Conservation (phyloP, 1,140 invertebrate species). For the Drosophila seguyi region DNA sequence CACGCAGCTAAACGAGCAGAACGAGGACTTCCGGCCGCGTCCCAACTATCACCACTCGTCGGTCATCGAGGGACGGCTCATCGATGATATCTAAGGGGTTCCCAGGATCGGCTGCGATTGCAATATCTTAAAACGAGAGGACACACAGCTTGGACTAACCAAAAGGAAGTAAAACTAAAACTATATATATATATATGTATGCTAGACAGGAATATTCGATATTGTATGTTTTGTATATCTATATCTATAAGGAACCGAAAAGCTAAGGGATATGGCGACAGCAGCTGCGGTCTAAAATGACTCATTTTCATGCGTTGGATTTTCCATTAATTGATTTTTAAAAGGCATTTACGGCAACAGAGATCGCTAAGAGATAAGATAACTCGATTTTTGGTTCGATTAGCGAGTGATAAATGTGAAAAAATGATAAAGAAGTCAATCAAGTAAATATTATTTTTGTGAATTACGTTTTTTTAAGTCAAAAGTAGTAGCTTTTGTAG, state of each 20-base stretch:
- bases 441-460: not conserved
- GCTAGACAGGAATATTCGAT: slow-evolving; percentile 24
- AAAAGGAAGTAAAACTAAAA: slow-evolving; percentile 14
- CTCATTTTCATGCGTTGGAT: not conserved
- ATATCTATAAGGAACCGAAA: slow-evolving; percentile 19
- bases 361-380: slow-evolving; percentile 3
- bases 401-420: not conserved
- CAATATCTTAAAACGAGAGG: slow-evolving; percentile 22
- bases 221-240: slow-evolving; percentile 34
- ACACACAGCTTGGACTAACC: not conserved
- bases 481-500: not conserved
- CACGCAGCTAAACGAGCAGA: slow-evolving; percentile 96
- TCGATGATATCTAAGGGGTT: slow-evolving; percentile 85
- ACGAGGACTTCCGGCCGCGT: slow-evolving; percentile 96
- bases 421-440: not conserved
- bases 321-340: not conserved
- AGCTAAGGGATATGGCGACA: slow-evolving; percentile 26
- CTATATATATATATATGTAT: slow-evolving; percentile 9
- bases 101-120: slow-evolving; percentile 11
- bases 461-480: not conserved
- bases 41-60: slow-evolving; percentile 96
- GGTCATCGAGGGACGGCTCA: slow-evolving; percentile 91
- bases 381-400: not conserved
- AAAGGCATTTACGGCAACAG: no score
- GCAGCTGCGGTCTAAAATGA: slow-evolving; percentile 19